Conservation (phyloP, 2,113 vertebrate genomes). For the Eclectus roratus region DNA sequence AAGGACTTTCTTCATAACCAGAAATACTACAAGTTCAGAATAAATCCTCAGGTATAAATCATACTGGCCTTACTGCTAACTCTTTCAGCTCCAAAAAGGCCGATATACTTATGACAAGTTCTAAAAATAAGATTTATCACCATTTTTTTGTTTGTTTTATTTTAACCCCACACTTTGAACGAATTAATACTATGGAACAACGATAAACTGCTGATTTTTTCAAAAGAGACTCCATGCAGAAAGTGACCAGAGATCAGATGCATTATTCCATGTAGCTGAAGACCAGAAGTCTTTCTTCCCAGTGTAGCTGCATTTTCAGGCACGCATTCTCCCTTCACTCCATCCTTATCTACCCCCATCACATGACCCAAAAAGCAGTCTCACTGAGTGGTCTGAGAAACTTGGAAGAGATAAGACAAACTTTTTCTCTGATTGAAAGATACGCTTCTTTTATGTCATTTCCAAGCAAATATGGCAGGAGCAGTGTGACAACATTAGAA, state of each 20-base stretch:
- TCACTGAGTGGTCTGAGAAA: background rate
- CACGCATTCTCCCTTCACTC: fast-evolving
- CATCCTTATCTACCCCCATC: background rate
- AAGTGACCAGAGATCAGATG: background rate
- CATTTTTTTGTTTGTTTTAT: background rate
- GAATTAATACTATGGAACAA: background rate
- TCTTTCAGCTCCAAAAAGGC: background rate
- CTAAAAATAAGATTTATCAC: background rate
- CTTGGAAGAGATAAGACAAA: background rate
- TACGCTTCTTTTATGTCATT: background rate
- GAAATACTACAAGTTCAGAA: background rate
- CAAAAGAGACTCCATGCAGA: background rate
- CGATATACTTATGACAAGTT: background rate
- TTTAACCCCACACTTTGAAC: background rate
- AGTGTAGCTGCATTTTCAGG: background rate
- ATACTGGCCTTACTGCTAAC: background rate
- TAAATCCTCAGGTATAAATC: background rate
- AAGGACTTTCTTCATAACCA: background rate
- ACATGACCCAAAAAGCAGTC: background rate
- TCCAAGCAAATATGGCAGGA: background rate
- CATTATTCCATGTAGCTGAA: background rate
- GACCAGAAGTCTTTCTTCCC: background rate
- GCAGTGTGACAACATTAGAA: background rate
- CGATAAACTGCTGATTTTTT: background rate
- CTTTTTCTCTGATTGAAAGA: background rate